Percentiles rank a stretch among this genome's conserved stretches.
phyloP scores from a whole-genome alignment of 2,113 vertebrate genomes.

The Butastur rufipennis region DNA sequence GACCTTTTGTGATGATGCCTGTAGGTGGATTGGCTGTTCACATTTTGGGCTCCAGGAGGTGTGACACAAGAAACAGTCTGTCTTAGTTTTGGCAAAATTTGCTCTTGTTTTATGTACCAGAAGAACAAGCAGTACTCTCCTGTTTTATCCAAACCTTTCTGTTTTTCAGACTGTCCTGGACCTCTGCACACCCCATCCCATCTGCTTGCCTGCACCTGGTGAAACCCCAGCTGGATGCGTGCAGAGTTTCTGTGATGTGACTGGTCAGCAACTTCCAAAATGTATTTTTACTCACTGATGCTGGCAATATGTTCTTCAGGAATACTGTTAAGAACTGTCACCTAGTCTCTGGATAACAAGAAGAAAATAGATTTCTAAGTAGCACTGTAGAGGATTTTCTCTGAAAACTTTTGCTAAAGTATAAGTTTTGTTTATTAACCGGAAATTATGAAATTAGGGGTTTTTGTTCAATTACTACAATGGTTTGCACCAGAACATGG shows the following conservation, averaged over 20 bases:
- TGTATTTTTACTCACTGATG: not conserved
- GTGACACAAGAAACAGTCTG: not conserved
- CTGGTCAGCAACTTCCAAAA: not conserved
- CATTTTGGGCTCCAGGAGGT: not conserved
- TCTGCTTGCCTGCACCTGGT: not conserved
- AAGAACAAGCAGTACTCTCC: not conserved
- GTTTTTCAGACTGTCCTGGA: not conserved
- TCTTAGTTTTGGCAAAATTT: not conserved
- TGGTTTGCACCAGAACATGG: not conserved
- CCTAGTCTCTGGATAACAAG: not conserved
- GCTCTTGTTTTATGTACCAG: rapidly evolving
- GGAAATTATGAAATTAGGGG: not conserved
- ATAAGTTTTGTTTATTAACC: not conserved
- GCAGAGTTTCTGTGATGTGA: not conserved
- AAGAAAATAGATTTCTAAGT: not conserved
- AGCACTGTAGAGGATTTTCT: not conserved
- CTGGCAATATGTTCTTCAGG: not conserved
- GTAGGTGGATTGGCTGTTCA: not conserved
- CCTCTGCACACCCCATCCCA: not conserved
- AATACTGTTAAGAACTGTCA: not conserved
- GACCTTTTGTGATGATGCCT: not conserved
- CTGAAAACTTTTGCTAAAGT: not conserved
- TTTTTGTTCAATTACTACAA: not conserved
- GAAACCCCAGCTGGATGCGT: not conserved
- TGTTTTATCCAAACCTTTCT: not conserved